Conservation (phyloP, 1,140 invertebrate genomes). For the Aleiodes sp. region DNA sequence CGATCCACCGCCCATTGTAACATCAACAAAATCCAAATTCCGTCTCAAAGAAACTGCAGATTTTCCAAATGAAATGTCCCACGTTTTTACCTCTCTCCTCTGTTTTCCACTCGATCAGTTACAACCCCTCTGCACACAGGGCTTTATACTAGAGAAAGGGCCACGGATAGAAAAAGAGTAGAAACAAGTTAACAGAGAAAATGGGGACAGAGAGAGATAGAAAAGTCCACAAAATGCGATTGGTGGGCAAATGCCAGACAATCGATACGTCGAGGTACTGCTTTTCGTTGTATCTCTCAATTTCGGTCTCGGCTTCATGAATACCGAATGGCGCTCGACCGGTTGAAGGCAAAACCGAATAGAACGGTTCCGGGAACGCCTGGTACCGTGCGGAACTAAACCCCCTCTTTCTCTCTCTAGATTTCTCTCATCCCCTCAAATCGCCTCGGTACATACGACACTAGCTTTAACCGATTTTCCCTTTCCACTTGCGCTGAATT, state of each 20-base stretch:
- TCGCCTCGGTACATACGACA: conserved; percentile 21
- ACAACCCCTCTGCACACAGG: conserved; percentile 6
- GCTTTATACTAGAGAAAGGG: not conserved
- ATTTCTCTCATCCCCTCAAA: not conserved
- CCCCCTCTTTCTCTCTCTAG: not conserved
- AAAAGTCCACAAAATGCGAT: too few species aligned
- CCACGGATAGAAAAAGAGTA: conserved; percentile 11
- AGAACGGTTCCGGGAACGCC: conserved; percentile 57
- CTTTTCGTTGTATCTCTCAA: conserved; percentile 63
- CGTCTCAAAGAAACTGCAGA: not conserved
- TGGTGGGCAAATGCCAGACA: conserved; percentile 58
- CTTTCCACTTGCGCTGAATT: conserved; percentile 19
- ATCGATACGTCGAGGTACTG: conserved; percentile 59
- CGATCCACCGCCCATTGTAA: too few species aligned
- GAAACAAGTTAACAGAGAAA: conserved; percentile 26
- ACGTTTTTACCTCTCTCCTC: conserved; percentile 17
- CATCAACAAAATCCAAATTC: too few species aligned
- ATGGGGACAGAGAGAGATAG: conserved; percentile 51
- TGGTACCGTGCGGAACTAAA: conserved; percentile 53
- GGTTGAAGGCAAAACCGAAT: conserved; percentile 39
- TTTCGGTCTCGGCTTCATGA: conserved; percentile 59
- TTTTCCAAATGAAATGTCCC: conserved; percentile 10
- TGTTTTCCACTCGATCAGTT: conserved; percentile 20
- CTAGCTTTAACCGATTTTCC: conserved; percentile 16
- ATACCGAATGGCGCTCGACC: conserved; percentile 58